Evolutionary conservation across 2,888 invertebrate genomes (phyloP), one percentile per base, ranked within the genome.

Genomic region (Melinopterus prodromus): DNA sequence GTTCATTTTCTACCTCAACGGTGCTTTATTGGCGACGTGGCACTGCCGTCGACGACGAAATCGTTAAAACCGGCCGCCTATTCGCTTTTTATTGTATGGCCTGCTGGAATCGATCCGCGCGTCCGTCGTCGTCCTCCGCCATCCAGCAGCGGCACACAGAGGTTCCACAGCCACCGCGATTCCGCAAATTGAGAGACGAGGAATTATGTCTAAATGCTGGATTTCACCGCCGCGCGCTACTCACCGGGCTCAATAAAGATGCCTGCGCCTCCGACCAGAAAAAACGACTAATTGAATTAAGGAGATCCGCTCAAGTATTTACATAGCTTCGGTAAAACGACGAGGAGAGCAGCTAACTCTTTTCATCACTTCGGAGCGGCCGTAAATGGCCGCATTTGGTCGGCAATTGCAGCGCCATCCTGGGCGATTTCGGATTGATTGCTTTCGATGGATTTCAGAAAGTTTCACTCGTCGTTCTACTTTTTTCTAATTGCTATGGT

Each of bases 171-270:
- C 53, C 12, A 53, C 53, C 53, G 53, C 74, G 74, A 74, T 74
- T 74, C 74, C 74, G 74, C 74, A 74, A 74, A 74, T 74, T 74
- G 74, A 74, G 74, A 74, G 35, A 74, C 74, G 74, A 74, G 74
- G 74, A 74, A 74, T 74, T 74, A 74, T 74, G 74, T 74, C 74
- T 74, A 74, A 74, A 74, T 74, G 36, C 37, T 74, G 74, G 37
- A 74, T 74, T 74, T 74, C 74, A 74, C 74, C 36, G 74, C 74
- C 26, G 36, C 74, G 74, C 37, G 36, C 36, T n/a, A 26, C 26
- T 26, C 26, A 26, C 26, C 26, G 12, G 74, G 9, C 16, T 35
- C 74, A 74, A 74, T 74, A 74, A 74, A 74, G 74, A 74, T 74
- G 74, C 74, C 74, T 36, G 74, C 35, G 35, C 74, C 74, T 35